Base-by-base conservation (phyloP, 2,113 vertebrate species). In the Egretta garzetta region DNA sequence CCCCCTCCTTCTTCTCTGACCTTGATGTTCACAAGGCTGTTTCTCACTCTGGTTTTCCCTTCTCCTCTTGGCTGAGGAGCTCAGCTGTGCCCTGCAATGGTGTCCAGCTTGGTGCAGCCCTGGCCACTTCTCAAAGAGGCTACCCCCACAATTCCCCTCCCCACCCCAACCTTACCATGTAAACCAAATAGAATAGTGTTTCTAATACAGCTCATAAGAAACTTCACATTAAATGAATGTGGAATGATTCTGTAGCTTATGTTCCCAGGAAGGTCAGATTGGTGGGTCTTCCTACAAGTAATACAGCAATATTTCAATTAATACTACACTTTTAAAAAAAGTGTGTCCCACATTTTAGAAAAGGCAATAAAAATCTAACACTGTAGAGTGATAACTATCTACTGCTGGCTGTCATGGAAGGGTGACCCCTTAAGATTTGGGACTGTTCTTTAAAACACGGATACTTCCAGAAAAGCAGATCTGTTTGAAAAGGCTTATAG, bases 1-100 rank as follows among this genome's bases (percentile, higher is more conserved):
- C 14, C 35, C 19, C 4, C 4, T 90, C 37, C 17, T 71, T 33
- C 10, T 75, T 33, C 10, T 75, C 66, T 62, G 28, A 37, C 17
- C 4, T 4, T 52, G 14, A 1, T 24, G 4, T 45, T 68, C 58
- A 80, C 9, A 53, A 6, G 56, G 13, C 2, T 35, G 15, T 43
- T 74, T 70, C 9, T 71, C 59, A 18, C 13, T 79, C 13, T 35
- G 41, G 7, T 49, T 66, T 63, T 35, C 17, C 27, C 14, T 76
- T 2, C 26, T 80, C 2, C 22, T 80, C 35, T 80, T 73, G 10
- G 15, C 28, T 30, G 33, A 26, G 17, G 28, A 16, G 9, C 26
- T 67, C 21, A n/a, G 32, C 8, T 0, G 0, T 68, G 27, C 10
- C 26, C 24, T 59, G 21, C 0, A 0, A 17, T 19, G 39, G 4